Evolutionary conservation across 2,888 invertebrate genomes (phyloP).

Genomic region (Epicampocera succincta): DNA sequence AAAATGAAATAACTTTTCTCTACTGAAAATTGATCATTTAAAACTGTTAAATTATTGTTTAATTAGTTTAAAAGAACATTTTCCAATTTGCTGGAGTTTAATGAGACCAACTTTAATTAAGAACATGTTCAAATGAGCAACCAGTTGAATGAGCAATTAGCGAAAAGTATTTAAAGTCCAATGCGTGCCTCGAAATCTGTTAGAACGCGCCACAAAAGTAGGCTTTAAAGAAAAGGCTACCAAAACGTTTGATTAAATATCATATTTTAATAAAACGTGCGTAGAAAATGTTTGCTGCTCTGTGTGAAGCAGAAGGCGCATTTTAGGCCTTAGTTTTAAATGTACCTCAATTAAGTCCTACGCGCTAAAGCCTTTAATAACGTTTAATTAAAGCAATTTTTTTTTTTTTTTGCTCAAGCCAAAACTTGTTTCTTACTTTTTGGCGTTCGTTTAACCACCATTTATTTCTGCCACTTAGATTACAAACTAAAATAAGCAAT

Average conservation of each 20-base stretch:
- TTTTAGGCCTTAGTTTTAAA: too few relatives aligned
- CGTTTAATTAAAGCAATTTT: neutral
- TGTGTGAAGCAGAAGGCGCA: too few relatives aligned
- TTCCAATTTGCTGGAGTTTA: conserved; percentile 6
- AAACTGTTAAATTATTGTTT: conserved; percentile 32
- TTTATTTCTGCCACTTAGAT: conserved; percentile 34
- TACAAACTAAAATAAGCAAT: conserved; percentile 27
- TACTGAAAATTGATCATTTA: neutral
- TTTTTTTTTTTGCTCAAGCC: neutral
- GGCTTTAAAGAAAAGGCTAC: too few relatives aligned
- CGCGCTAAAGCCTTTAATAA: too few relatives aligned
- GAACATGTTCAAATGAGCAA: neutral
- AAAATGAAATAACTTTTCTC: neutral
- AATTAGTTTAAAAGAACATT: conserved; percentile 19
- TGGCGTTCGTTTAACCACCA: conserved; percentile 37
- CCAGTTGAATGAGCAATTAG: neutral
- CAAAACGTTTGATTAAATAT: too few relatives aligned
- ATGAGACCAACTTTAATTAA: neutral
- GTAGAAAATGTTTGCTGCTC: too few relatives aligned
- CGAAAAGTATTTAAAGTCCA: too few relatives aligned
- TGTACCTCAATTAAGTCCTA: too few relatives aligned
- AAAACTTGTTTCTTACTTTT: neutral
- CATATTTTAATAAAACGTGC: too few relatives aligned
- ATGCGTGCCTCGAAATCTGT: too few relatives aligned
- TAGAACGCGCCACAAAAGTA: too few relatives aligned